Evolutionary conservation across 2,113 vertebrate genomes (phyloP).

Genomic region (Sebastes fasciatus): DNA sequence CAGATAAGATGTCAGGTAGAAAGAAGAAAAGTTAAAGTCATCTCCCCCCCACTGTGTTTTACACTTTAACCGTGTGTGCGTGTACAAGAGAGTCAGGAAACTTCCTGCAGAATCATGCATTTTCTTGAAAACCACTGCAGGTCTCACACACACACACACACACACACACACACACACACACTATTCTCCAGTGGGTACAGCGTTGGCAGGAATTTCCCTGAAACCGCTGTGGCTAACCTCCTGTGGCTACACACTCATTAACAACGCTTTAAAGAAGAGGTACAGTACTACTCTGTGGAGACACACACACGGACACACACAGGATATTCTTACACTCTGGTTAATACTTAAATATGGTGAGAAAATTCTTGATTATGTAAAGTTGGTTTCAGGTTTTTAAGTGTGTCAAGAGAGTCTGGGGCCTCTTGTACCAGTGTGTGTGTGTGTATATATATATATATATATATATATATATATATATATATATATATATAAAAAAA

Average conservation of each 20-base stretch:
- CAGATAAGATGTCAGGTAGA: too few species aligned
- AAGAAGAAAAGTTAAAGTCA: too few species aligned
- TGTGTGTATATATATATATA: constrained; percentile 6
- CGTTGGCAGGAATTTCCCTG: constrained; percentile 26
- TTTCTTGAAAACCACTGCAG: constrained; percentile 47
- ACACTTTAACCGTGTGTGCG: not conserved
- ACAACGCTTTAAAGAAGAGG: constrained; percentile 33
- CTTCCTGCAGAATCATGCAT: constrained; percentile 37
- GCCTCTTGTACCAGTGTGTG: not conserved
- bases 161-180: constrained; percentile 37
- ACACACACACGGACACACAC: constrained; percentile 24
- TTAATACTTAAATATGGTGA: constrained; percentile 5
- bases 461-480: not conserved
- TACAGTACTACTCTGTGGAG: constrained; percentile 1
- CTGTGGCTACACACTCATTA: constrained; percentile 57
- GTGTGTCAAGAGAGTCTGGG: not conserved
- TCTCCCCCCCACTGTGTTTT: too few species aligned
- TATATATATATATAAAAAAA: not conserved
- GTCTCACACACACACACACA: constrained; percentile 42
- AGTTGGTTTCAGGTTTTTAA: constrained; percentile 7
- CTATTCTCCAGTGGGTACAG: constrained; percentile 6
- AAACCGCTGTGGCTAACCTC: constrained; percentile 64
- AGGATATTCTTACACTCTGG: not conserved
- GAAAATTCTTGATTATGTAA: constrained; percentile 29
- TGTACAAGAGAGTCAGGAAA: not conserved